Conservation (phyloP, 2,888 invertebrate genomes). For the Eristalinus aeneus region DNA sequence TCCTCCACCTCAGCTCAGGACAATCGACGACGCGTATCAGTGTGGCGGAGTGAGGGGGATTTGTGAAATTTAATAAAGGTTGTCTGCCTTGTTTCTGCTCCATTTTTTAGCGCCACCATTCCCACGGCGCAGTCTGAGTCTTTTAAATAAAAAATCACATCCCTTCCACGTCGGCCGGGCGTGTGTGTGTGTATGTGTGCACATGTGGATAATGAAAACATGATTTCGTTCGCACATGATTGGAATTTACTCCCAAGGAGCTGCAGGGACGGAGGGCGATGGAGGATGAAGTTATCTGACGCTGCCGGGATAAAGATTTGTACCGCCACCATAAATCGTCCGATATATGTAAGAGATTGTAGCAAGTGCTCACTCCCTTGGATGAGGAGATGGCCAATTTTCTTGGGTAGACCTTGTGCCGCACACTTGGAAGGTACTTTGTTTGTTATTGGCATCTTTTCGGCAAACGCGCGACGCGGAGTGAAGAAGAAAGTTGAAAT, state of each 20-base stretch:
- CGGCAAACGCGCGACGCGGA: neutral
- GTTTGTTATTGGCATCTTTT: constrained; percentile 43
- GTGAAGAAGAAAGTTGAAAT: constrained; percentile 44
- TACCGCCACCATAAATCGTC: neutral
- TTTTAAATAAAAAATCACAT: constrained; percentile 26
- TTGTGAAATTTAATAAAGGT: constrained; percentile 45
- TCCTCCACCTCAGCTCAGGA: neutral
- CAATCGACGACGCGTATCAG: neutral
- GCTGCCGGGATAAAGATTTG: constrained; percentile 28
- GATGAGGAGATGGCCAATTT: constrained; percentile 49
- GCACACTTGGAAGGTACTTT: constrained; percentile 23
- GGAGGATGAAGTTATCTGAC: constrained; percentile 7
- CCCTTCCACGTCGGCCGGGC: neutral
- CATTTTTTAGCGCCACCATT: neutral
- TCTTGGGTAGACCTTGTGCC: constrained; percentile 43
- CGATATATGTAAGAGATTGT: neutral
- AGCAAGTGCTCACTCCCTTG: neutral
- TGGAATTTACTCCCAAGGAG: constrained; percentile 29
- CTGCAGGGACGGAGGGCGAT: neutral
- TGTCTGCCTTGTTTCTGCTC: constrained; percentile 12
- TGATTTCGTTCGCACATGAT: constrained; percentile 56
- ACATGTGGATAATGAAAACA: constrained; percentile 57
- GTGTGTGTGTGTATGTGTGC: constrained; percentile 35
- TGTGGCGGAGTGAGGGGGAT: neutral
- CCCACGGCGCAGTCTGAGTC: neutral